Conservation (phyloP, 2,888 invertebrate genomes). For the Microdon myrmicae region DNA sequence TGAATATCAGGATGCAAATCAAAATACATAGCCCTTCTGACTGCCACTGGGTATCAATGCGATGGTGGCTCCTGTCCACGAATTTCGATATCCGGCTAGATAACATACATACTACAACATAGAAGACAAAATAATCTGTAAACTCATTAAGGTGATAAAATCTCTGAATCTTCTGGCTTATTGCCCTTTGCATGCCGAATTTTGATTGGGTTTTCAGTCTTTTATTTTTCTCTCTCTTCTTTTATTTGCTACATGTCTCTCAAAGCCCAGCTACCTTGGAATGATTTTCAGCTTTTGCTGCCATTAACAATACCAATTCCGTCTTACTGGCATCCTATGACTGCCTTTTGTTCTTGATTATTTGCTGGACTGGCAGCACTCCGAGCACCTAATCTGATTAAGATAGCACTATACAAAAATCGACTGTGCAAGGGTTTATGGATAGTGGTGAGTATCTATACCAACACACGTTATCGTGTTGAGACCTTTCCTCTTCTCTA, state of each 20-base stretch:
- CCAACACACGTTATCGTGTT: slow-evolving; percentile 24
- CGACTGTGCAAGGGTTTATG: no score
- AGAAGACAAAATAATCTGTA: slow-evolving; percentile 29
- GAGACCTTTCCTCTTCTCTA: slow-evolving; percentile 27
- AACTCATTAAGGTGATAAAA: slow-evolving; percentile 53
- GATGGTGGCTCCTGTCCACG: no score
- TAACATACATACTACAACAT: no score
- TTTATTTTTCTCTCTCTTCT: slow-evolving; percentile 18
- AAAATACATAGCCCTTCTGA: no score
- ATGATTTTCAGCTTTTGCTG: slow-evolving; percentile 48
- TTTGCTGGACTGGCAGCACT: slow-evolving; percentile 13
- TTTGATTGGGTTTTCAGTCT: no score
- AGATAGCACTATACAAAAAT: slow-evolving; percentile 36
- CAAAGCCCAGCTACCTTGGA: no score
- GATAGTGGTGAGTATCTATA: no score
- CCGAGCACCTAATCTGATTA: slow-evolving; percentile 47
- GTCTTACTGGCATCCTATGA: slow-evolving; percentile 26
- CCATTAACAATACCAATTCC: slow-evolving; percentile 38
- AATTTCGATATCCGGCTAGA: no score
- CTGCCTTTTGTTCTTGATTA: no score
- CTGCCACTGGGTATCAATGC: no score
- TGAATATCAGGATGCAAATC: no score
- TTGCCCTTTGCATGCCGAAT: slow-evolving; percentile 30
- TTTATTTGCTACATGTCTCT: slow-evolving; percentile 15
- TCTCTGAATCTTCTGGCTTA: slow-evolving; percentile 42